Evolutionary conservation across 2,797 vertebrate genomes (phyloP).

Genomic region (Acanthis flammea): DNA sequence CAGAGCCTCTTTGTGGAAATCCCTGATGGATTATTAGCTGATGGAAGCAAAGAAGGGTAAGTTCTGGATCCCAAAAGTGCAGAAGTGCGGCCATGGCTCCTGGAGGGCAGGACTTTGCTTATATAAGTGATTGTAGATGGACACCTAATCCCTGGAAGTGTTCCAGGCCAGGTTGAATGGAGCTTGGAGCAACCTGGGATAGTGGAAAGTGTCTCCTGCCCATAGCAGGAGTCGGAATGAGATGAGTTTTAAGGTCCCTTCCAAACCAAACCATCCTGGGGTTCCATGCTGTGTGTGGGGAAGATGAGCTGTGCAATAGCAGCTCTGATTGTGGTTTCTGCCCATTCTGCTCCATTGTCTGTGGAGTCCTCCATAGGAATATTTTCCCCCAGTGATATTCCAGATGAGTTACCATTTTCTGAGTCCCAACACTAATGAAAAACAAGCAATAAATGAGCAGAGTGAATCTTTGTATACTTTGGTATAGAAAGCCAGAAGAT

Average conservation of each 20-base stretch:
- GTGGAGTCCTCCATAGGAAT: neutral
- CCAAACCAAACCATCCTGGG: neutral
- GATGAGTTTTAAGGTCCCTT: neutral
- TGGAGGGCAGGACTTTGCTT: neutral
- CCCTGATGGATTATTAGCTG: constrained; percentile 86
- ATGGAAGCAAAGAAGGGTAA: constrained; percentile 97
- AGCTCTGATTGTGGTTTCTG: neutral
- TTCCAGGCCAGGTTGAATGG: neutral
- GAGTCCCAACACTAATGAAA: neutral
- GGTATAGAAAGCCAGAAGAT: neutral
- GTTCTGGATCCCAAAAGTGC: neutral
- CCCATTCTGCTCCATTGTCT: neutral
- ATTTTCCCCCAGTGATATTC: neutral
- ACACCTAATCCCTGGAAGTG: neutral
- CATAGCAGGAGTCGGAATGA: neutral
- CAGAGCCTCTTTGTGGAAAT: constrained; percentile 94
- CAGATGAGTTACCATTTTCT: neutral
- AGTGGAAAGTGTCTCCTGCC: neutral
- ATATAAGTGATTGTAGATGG: neutral
- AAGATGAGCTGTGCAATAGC: neutral
- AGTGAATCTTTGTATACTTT: neutral
- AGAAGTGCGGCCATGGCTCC: fast-evolving
- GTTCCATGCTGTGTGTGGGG: neutral
- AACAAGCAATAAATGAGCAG: neutral
- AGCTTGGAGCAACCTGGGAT: neutral